Base-by-base conservation (phyloP, 2,797 vertebrate species). In the Danio jaintianensis region DNA sequence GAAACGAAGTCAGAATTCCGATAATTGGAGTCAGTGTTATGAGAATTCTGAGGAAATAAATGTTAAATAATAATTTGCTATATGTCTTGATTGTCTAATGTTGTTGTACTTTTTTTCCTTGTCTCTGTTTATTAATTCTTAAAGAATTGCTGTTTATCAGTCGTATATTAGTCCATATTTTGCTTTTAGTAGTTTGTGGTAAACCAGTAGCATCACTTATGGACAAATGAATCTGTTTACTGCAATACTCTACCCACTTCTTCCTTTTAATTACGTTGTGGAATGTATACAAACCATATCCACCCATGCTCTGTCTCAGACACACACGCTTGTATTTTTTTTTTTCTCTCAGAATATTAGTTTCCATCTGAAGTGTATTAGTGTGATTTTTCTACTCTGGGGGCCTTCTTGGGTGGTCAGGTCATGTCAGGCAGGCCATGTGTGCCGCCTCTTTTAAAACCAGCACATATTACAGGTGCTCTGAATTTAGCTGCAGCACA, bases 361-460 rank as follows among this genome's bases (percentile, higher is more conserved):
- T 22, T 40, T 66, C 18, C 68, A 50, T 82, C 45, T 75, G 77
- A 63, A 45, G 22, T 36, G 18, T 62, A 29, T 79, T 75, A 68
- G 12, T 40, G 56, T 53, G 70, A 83, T 75, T 74, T 43, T 53
- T 74, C 36, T 68, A 12, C 69, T 52, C 36, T 16, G 6, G 53
- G 47, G 45, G 68, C n/a, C 70, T 63, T 45, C 69, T 29, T 82
- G 61, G 70, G 76, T 75, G 63, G 82, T 69, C 63, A 18, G 11
- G 71, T 73, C 63, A 47, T 45, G 36, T 71, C 22, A 45, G 62
- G 29, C 71, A 47, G 50, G 52, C 45, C 13, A 16, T 66, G 52
- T 8, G 20, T 67, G 67, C 75, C 22, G 48, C 40, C 66, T 66
- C 55, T 79, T 79, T 61, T 38, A 63, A 73, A 38, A 69, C 1